These are phyloP conservation scores for Colostygia pectinataria DNA, from an alignment of 2,888 invertebrate species.

Conservation along the genomic window DNA sequence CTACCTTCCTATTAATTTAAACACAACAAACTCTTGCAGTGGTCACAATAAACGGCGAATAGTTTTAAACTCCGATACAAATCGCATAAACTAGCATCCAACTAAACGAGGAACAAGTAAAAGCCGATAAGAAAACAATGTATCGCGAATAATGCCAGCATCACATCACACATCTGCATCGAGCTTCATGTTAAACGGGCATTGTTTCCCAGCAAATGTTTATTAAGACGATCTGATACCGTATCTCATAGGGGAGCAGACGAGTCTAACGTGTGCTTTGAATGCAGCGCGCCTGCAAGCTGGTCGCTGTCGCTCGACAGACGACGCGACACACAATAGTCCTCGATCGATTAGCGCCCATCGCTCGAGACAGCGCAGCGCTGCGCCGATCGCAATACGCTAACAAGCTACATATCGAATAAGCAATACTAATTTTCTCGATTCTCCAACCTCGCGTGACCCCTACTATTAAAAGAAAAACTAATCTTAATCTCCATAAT, in stretches of 20 bases:
- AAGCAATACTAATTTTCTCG: conserved; percentile 61
- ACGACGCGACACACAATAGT: conserved; percentile 57
- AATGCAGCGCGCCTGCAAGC: conserved; percentile 47
- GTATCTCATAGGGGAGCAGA: conserved; percentile 69
- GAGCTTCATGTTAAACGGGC: conserved; percentile 63
- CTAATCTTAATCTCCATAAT: conserved; percentile 80
- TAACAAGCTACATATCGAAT: conserved; percentile 64
- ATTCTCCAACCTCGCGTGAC: conserved; percentile 62
- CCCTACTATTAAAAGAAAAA: conserved; percentile 76
- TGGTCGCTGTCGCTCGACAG: conserved; percentile 38
- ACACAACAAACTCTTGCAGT: conserved; percentile 13
- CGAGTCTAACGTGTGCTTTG: conserved; percentile 72
- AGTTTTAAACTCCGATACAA: conserved; percentile 27
- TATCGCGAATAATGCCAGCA: conserved; percentile 56
- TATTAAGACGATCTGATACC: conserved; percentile 81
- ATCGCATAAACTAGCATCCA: conserved; percentile 33
- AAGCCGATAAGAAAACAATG: conserved; percentile 53
- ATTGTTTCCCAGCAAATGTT: conserved; percentile 78
- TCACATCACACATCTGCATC: conserved; percentile 53
- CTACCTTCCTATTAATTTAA: background rate
- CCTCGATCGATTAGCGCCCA: conserved; percentile 70
- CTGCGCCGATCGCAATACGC: conserved; percentile 43
- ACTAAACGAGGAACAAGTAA: conserved; percentile 45
- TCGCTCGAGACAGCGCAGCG: conserved; percentile 41
- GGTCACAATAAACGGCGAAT: conserved; percentile 6